phyloP scores from a whole-genome alignment of 2,888 invertebrate species.

The Autographa gamma region DNA sequence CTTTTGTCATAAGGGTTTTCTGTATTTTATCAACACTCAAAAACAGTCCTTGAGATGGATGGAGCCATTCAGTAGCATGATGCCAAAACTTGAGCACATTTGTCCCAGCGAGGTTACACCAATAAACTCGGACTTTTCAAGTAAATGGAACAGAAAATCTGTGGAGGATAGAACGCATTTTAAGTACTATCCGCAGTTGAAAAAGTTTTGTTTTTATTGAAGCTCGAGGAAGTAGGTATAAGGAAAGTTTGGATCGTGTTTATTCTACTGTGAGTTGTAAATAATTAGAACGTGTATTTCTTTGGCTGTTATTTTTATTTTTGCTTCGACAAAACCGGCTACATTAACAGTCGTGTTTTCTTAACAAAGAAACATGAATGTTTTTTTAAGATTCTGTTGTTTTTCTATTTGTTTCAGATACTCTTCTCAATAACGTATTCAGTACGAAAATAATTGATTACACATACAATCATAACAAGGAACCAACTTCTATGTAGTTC shows the following conservation, averaged over 20 bases:
- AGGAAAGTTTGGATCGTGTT: constrained; percentile 8
- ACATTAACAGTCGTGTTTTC: background rate
- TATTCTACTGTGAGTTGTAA: background rate
- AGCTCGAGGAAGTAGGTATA: background rate
- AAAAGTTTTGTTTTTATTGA: constrained; percentile 9
- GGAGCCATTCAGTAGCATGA: constrained; percentile 2
- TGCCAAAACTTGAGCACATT: constrained; percentile 23
- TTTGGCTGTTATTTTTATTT: constrained; percentile 5
- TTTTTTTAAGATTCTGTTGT: background rate
- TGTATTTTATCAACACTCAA: constrained; percentile 18
- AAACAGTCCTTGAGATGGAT: constrained; percentile 7
- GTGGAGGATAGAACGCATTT: constrained; percentile 7
- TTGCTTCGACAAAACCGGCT: background rate
- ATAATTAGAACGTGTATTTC: constrained; percentile 6
- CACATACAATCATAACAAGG: too few species aligned
- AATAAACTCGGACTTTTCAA: constrained; percentile 27
- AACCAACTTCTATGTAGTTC: too few species aligned
- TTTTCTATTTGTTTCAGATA: background rate
- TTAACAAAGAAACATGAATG: background rate
- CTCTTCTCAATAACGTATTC: too few species aligned
- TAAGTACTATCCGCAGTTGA: constrained; percentile 4
- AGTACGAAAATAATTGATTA: too few species aligned
- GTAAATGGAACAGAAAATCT: constrained; percentile 23
- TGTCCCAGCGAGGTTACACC: constrained; percentile 14
- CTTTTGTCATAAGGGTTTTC: constrained; percentile 12